Conservation (phyloP, 2,888 invertebrate species). For the Platypus cylindrus region DNA sequence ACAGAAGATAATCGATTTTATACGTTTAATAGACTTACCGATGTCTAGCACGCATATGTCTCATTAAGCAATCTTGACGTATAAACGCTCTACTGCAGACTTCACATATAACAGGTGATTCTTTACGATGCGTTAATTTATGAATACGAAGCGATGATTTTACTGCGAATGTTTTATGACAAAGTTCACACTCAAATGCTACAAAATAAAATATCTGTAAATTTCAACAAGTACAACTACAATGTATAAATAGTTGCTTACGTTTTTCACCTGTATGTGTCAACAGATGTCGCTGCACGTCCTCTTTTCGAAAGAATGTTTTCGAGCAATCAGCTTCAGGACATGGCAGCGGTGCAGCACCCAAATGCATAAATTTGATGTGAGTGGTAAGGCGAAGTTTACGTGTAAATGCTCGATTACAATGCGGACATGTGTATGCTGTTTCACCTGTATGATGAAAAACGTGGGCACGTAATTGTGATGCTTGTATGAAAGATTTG, state of each 20-base stretch:
- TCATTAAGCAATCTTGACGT: conserved; percentile 62
- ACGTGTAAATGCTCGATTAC: conserved; percentile 38
- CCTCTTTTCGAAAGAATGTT: conserved; percentile 49
- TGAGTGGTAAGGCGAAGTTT: conserved; percentile 41
- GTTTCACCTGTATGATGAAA: conserved; percentile 61
- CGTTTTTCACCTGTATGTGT: conserved; percentile 48
- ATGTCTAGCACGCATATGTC: conserved; percentile 64
- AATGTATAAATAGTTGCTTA: conserved; percentile 24
- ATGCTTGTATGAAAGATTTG: conserved; percentile 68
- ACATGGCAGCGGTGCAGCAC: conserved; percentile 46
- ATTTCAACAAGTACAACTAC: too few relatives aligned
- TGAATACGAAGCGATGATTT: conserved; percentile 60
- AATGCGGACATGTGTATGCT: conserved; percentile 50
- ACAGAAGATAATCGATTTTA: not conserved
- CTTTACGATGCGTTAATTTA: conserved; percentile 57
- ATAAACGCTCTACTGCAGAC: conserved; percentile 69
- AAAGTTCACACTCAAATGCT: conserved; percentile 35
- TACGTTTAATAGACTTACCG: conserved; percentile 27
- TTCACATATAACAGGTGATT: conserved; percentile 63
- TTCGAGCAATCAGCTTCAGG: conserved; percentile 38
- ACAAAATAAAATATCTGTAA: too few relatives aligned
- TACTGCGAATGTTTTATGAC: conserved; percentile 53
- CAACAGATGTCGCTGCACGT: conserved; percentile 44
- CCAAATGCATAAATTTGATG: conserved; percentile 50
- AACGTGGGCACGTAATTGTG: conserved; percentile 65